These are phyloP conservation scores for Bagarius yarrelli DNA, from an alignment of 2,113 vertebrate species.

Conservation along the genomic window DNA sequence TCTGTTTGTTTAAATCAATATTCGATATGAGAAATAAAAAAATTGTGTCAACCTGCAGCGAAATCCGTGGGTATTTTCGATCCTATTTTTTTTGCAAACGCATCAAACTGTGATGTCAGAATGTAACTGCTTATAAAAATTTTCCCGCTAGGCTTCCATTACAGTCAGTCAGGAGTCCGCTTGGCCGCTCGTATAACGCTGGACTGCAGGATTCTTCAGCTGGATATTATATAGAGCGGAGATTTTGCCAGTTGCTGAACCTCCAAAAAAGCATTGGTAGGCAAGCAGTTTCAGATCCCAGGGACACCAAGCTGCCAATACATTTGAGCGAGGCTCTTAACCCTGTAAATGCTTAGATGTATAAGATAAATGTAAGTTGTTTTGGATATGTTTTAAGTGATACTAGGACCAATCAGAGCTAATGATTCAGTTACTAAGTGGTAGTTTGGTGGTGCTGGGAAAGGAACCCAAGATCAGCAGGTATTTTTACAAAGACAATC, in stretches of 20 bases:
- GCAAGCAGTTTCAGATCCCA: too few species aligned
- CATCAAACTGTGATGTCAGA: conserved; percentile 23
- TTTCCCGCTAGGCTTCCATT: conserved; percentile 14
- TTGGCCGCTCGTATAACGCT: background rate
- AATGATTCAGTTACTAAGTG: too few species aligned
- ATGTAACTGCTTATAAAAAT: conserved; percentile 52
- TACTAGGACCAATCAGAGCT: too few species aligned
- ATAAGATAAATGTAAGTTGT: too few species aligned
- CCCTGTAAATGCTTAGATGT: too few species aligned
- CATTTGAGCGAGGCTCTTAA: too few species aligned
- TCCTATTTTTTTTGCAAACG: background rate
- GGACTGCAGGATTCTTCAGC: background rate
- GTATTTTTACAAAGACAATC: too few species aligned
- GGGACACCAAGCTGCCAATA: too few species aligned
- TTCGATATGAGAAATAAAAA: conserved; percentile 2
- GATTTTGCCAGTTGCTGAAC: background rate
- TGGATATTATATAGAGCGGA: background rate
- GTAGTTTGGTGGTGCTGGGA: too few species aligned
- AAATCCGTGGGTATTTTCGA: conserved; percentile 1
- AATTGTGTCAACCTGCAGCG: conserved; percentile 17
- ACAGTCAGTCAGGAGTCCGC: background rate
- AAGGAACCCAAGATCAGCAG: too few species aligned
- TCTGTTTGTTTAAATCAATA: background rate
- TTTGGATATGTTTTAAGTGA: too few species aligned
- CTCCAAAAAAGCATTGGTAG: background rate